Percentiles rank a stretch among this genome's conserved stretches.
These are phyloP conservation scores for Macroteleia sp. DNA, from an alignment of 2,888 invertebrate genomes.

Conservation along the genomic window DNA sequence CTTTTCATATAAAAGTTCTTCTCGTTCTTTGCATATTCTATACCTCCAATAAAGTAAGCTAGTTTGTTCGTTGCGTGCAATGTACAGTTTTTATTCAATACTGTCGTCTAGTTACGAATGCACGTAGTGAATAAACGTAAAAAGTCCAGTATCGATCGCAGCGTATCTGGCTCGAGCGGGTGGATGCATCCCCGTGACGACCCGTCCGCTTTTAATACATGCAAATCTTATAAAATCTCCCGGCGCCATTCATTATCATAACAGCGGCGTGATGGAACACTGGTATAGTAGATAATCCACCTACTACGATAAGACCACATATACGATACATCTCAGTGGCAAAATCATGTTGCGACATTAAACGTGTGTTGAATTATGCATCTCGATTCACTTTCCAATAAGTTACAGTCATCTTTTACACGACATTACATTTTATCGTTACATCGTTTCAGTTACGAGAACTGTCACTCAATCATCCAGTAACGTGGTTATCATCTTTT, in stretches of 20 bases:
- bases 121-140: constrained; percentile 25
- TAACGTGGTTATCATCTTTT: too few species aligned
- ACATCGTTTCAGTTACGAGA: too few species aligned
- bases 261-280: constrained; percentile 15
- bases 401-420: constrained; percentile 21
- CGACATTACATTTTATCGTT: constrained; percentile 18
- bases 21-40: too few species aligned
- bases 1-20: too few species aligned
- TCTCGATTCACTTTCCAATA: constrained; percentile 32
- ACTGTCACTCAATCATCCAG: too few species aligned
- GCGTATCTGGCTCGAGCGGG: constrained; percentile 14
- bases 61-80: too few species aligned
- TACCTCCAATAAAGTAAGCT: too few species aligned
- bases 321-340: too few species aligned
- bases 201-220: constrained; percentile 20
- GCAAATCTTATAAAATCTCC: constrained; percentile 40
- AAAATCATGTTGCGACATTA: too few species aligned
- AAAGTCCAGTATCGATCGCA: constrained; percentile 34
- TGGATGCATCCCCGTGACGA: constrained; percentile 4
- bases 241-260: constrained; percentile 29
- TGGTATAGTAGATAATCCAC: constrained; percentile 1
- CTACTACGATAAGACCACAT: too few species aligned
- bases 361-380: constrained; percentile 29
- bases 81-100: constrained; percentile 33
- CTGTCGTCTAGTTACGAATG: constrained; percentile 22